Base-by-base conservation (phyloP, 1,140 invertebrate species). In the Neuroterus valhalla region DNA sequence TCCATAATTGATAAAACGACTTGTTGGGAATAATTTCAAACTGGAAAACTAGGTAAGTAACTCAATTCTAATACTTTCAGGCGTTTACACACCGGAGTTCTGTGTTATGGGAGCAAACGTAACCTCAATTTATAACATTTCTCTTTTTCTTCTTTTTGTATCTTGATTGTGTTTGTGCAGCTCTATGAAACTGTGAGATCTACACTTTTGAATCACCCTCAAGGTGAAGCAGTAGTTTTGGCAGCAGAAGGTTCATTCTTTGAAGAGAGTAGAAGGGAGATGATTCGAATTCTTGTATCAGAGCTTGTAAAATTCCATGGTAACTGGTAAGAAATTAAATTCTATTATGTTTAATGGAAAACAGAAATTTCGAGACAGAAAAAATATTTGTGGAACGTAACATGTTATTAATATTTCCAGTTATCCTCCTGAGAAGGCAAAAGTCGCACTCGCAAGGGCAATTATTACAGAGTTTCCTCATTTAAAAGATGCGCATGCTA, bases 281-380 rank as follows among this genome's bases (percentile, higher is more conserved):
- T 52, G 48, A 52, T 52, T 23, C 48, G 48, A 52, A 52, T 52
- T 21, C 48, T 52, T 8, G 48, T 52, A 6, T 21, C 17, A n/a
- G 48, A 52, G 48, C 48, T 52, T 21, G 17, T 52, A 21, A 21
- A 52, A 52, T 17, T 52, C 23, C 3, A 52, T 21, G 12, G 12
- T 21, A 21, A 11, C 48, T 19, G 17, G 48, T 52, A 52, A 52
- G 48, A n/a, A n/a, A 17, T 52, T 21, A 52, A 52, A 6, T 52
- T 52, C 11, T 52, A 52, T 17, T 21, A 21, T 52, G 19, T 1
- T 52, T 52, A n/a, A n/a, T n/a, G n/a, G n/a, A n/a, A n/a, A n/a
- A n/a, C n/a, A n/a, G n/a, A n/a, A n/a, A n/a, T n/a, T n/a, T n/a
- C n/a, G n/a, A n/a, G n/a, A n/a, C n/a, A n/a, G n/a, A n/a, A n/a